phyloP scores from a whole-genome alignment of 2,797 vertebrate genomes.

The Lateolabrax maculatus region DNA sequence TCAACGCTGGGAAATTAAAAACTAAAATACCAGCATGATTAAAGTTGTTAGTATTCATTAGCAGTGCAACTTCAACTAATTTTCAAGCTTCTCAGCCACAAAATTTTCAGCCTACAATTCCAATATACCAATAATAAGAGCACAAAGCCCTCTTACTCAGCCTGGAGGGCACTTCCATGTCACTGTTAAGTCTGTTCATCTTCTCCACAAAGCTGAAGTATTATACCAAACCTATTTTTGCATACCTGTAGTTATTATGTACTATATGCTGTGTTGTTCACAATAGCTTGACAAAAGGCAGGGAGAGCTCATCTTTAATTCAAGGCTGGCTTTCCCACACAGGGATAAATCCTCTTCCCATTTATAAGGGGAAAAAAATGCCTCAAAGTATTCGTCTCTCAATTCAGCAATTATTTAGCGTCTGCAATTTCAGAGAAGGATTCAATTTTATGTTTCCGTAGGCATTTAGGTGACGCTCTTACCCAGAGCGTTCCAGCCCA shows the following conservation, averaged over 20 bases:
- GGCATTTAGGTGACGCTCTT: conserved; percentile 45
- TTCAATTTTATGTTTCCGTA: conserved; percentile 61
- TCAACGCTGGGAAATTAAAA: conserved; percentile 3
- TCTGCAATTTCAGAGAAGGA: conserved; percentile 56
- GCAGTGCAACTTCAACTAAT: not conserved
- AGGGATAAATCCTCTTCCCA: conserved; percentile 75
- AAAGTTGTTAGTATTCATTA: conserved; percentile 7
- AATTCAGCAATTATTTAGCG: conserved; percentile 70
- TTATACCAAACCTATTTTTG: conserved; percentile 64
- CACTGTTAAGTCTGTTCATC: conserved; percentile 51
- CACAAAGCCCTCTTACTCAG: conserved; percentile 28
- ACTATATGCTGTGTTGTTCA: conserved; percentile 61
- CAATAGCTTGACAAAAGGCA: conserved; percentile 71
- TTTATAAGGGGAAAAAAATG: conserved; percentile 43
- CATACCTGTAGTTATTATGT: conserved; percentile 73
- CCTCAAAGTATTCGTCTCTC: conserved; percentile 63
- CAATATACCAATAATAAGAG: conserved; percentile 46
- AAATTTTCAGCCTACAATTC: conserved; percentile 18
- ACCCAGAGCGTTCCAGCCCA: conserved; percentile 35
- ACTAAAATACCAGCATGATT: conserved; percentile 4
- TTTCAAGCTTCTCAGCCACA: not conserved
- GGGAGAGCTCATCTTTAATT: conserved; percentile 78
- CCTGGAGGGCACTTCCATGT: conserved; percentile 46
- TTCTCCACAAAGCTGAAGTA: conserved; percentile 42
- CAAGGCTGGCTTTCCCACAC: conserved; percentile 64